Evolutionary conservation across 2,113 vertebrate genomes (phyloP), one percentile per base, ranked within the genome.

Genomic region (Grus americana): DNA sequence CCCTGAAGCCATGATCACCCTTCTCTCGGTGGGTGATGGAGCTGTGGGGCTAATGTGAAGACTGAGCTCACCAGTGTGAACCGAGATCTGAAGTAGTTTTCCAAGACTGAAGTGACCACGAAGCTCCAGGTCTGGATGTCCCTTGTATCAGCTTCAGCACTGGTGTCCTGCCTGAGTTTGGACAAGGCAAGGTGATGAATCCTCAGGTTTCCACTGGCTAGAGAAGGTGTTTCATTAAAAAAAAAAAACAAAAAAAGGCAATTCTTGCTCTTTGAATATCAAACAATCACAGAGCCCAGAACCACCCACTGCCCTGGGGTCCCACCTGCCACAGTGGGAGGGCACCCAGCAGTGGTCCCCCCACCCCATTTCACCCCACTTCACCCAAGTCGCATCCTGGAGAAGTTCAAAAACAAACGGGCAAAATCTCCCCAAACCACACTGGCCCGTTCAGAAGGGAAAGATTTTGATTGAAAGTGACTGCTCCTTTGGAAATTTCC

Each of bases 381-480:
- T 55, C 10, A 6, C n/a, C 42, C 9, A 10, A 59, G 6, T 17
- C 6, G 1, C 47, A 26, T 57, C 59, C 14, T 0, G 1, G 16
- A 78, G 16, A 76, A 65, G 15, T 30, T 63, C 6, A 30, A 49
- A 78, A 40, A n/a, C 34, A 73, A 85, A 40, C 0, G 0, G 20
- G 12, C 12, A 59, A 46, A 52, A 34, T 5, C 23, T 38, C 22
- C 70, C 57, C 65, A 29, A 0, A 67, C 2, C 2, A 5, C 57
- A 49, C 7, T 0, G 0, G 30, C 12, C 24, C 0, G 0, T 21
- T 66, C 2, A 1, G 75, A n/a, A 72, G 67, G 79, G 62, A 59
- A 5, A n/a, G 71, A 72, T 5, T 34, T 40, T n/a, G 86, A 75
- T 49, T 52, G n/a, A 32, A 75, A 79, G 58, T 5, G 71, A 22